Base-by-base conservation (phyloP, 2,888 invertebrate species). In the Tetragonula carbonaria region DNA sequence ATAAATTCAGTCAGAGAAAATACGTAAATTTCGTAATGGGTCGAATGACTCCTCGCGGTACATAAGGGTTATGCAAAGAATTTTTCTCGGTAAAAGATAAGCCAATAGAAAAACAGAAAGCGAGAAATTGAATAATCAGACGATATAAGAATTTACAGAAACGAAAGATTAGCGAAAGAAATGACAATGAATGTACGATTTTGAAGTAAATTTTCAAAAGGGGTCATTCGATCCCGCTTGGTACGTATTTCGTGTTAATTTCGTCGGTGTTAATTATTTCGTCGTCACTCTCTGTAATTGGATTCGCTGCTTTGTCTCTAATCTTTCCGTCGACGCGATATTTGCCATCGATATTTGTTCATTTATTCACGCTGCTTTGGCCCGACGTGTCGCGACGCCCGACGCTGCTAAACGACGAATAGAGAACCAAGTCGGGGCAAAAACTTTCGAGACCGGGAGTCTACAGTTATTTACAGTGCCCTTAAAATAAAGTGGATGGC, bases 391-490 rank as follows among this genome's bases (percentile, higher is more conserved):
- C 45, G 18, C 53, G 53, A 53, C 53, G 18, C 4, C 6, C 5
- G 18, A 45, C 16, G 45, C 45, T 45, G 28, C 28, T 33, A 57
- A 73, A 62, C 13, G 28, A 50, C 50, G 62, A 63, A 74, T 11
- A 28, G 59, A 62, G n/a, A 72, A 73, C 62, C 18, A 62, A 45
- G 38, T 55, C 50, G 50, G 45, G 63, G 63, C 67, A 45, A 45
- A 74, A 68, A 78, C 74, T 82, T 79, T 72, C 74, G 81, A 75
- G 72, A 81, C 71, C 55, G 63, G 33, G 72, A 21, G 63, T 45
- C 45, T 59, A 23, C 70, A 28, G 68, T 82, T 86, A 86, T 86
- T 86, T 85, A 81, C 85, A 71, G 70, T 62, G 38, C 81, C 78
- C 82, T 86, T 82, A 79, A 74, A 59, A 71, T 78, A 81, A 82